Evolutionary conservation across 2,797 vertebrate genomes (phyloP).

Genomic region (Pogonophryne albipinna): DNA sequence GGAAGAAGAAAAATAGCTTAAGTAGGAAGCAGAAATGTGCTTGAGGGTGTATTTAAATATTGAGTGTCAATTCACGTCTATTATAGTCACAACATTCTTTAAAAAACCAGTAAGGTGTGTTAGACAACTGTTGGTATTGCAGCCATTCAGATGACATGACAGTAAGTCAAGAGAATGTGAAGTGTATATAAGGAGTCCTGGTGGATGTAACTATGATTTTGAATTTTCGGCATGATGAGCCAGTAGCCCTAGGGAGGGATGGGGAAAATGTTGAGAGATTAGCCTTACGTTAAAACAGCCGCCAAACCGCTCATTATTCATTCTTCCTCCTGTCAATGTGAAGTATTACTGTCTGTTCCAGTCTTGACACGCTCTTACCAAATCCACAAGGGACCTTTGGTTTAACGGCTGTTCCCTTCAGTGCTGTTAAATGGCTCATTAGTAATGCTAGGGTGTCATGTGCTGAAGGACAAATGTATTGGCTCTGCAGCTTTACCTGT

Average conservation of each 20-base stretch:
- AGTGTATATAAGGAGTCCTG: slow-evolving; percentile 29
- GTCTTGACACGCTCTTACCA: slow-evolving; percentile 71
- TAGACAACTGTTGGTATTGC: slow-evolving; percentile 13
- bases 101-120: background rate
- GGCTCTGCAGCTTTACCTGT: slow-evolving; percentile 67
- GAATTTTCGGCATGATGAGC: slow-evolving; percentile 45
- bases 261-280: slow-evolving; percentile 68
- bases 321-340: slow-evolving; percentile 79
- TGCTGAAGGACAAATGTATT: slow-evolving; percentile 77
- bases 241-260: slow-evolving; percentile 32
- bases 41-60: slow-evolving; percentile 36
- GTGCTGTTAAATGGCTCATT: slow-evolving; percentile 80
- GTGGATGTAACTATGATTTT: slow-evolving; percentile 51
- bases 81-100: slow-evolving; percentile 2
- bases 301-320: slow-evolving; percentile 74
- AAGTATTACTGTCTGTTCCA: slow-evolving; percentile 73
- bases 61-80: slow-evolving; percentile 8
- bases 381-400: slow-evolving; percentile 69
- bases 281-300: slow-evolving; percentile 64
- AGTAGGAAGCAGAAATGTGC: slow-evolving; percentile 22
- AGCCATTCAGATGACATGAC: background rate
- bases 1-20: slow-evolving; percentile 43
- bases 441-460: slow-evolving; percentile 72
- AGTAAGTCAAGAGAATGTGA: slow-evolving; percentile 27
- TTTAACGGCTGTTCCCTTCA: slow-evolving; percentile 72